Conservation (phyloP, 2,888 invertebrate species). For the Euspilapteryx auroguttella region DNA sequence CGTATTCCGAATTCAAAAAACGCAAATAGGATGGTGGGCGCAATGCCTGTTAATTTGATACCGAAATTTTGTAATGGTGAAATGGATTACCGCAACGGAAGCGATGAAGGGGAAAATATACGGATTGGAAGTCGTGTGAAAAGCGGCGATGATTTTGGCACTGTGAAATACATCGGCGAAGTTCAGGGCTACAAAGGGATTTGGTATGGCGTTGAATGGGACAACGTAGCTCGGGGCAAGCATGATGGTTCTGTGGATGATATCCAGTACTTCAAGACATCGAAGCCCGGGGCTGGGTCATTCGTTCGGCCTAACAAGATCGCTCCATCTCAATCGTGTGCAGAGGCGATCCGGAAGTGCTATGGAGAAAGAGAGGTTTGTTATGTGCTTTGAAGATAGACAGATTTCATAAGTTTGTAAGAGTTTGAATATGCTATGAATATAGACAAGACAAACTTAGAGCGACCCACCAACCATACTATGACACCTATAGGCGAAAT, state of each 20-base stretch:
- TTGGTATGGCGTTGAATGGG: slow-evolving; percentile 99
- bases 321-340: slow-evolving; percentile 69
- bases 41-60: slow-evolving; percentile 55
- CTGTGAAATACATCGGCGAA: slow-evolving; percentile 76
- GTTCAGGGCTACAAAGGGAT: slow-evolving; percentile 68
- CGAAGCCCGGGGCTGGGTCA: slow-evolving; percentile 81
- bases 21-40: slow-evolving; percentile 53
- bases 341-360: slow-evolving; percentile 68
- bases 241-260: slow-evolving; percentile 88
- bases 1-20: slow-evolving; percentile 49
- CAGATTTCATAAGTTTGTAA: no score
- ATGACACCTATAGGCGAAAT: no score
- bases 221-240: slow-evolving; percentile 84
- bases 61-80: slow-evolving; percentile 55
- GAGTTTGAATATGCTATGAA: no score
- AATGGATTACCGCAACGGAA: slow-evolving; percentile 53
- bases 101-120: slow-evolving; percentile 43
- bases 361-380: slow-evolving; percentile 50
- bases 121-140: slow-evolving; percentile 46
- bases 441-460: no score
- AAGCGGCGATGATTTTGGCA: slow-evolving; percentile 42
- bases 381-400: slow-evolving; percentile 3
- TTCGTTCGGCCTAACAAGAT: slow-evolving; percentile 85
- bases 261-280: slow-evolving; percentile 76
- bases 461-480: no score